These are phyloP conservation scores for Xenotilapia leptura DNA, from an alignment of 2,113 vertebrate species.

Conservation along the genomic window DNA sequence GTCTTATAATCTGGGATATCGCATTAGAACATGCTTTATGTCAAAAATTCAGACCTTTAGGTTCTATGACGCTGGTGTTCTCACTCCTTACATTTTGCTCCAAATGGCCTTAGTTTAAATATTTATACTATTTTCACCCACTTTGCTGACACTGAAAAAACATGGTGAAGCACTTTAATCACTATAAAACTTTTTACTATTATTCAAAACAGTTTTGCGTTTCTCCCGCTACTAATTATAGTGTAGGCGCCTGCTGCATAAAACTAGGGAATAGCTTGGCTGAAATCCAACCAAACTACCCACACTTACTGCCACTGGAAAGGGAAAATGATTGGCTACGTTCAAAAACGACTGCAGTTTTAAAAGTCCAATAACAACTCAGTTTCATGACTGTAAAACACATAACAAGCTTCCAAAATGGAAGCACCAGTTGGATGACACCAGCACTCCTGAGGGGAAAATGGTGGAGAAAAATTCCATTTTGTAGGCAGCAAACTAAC, in stretches of 20 bases:
- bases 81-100: neutral
- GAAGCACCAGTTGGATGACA: neutral
- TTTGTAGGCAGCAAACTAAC: neutral
- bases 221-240: neutral
- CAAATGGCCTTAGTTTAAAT: neutral
- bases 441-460: neutral
- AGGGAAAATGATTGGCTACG: neutral
- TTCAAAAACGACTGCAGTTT: neutral
- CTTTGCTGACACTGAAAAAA: neutral
- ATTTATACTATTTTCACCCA: neutral
- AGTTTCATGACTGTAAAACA: neutral
- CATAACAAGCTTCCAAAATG: neutral
- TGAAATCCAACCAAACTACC: neutral
- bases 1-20: neutral
- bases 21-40: neutral
- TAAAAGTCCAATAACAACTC: neutral
- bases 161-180: neutral
- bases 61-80: neutral
- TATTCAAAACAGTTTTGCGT: neutral
- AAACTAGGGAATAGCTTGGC: neutral
- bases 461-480: neutral
- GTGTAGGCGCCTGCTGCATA: neutral
- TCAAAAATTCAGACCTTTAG: neutral
- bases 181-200: neutral
- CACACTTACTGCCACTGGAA: neutral